These are phyloP conservation scores for Apeltes quadracus DNA, from an alignment of 2,113 vertebrate species.

Conservation along the genomic window DNA sequence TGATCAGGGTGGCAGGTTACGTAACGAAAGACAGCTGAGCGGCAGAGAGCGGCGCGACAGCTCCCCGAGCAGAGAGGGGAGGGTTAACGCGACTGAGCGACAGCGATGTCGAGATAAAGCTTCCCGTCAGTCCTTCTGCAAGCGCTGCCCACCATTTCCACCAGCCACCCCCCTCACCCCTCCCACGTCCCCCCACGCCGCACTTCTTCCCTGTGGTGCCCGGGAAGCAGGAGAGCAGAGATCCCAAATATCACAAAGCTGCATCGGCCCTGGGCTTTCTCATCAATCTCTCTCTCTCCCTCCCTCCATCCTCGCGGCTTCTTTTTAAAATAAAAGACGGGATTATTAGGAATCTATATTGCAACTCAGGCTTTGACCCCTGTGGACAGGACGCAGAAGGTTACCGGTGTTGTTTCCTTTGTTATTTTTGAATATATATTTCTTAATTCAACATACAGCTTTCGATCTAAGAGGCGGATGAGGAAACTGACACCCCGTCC, in stretches of 20 bases:
- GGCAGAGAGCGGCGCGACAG: constrained; percentile 63
- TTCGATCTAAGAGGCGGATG: neutral
- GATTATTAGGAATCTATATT: neutral
- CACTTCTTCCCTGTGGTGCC: constrained; percentile 32
- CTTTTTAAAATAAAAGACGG: neutral
- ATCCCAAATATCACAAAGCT: no score
- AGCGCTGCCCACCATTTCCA: constrained; percentile 40
- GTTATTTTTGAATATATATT: neutral
- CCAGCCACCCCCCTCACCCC: constrained; percentile 13
- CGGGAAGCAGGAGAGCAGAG: no score
- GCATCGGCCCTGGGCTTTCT: neutral
- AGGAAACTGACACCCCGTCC: neutral
- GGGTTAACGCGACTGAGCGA: constrained; percentile 63
- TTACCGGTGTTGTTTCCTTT: neutral
- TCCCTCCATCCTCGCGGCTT: neutral
- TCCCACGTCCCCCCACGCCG: no score
- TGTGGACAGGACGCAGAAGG: constrained; percentile 25
- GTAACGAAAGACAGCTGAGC: constrained; percentile 55
- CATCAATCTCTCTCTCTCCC: neutral
- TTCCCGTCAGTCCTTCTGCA: constrained; percentile 59
- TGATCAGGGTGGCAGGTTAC: constrained; percentile 66
- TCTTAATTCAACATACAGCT: neutral
- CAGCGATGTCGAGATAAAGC: constrained; percentile 71
- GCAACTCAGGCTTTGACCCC: constrained; percentile 14
- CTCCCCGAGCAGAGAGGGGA: constrained; percentile 52